Evolutionary conservation across 2,797 vertebrate species (phyloP).

Genomic region (Heteromormyrus szaboi): DNA sequence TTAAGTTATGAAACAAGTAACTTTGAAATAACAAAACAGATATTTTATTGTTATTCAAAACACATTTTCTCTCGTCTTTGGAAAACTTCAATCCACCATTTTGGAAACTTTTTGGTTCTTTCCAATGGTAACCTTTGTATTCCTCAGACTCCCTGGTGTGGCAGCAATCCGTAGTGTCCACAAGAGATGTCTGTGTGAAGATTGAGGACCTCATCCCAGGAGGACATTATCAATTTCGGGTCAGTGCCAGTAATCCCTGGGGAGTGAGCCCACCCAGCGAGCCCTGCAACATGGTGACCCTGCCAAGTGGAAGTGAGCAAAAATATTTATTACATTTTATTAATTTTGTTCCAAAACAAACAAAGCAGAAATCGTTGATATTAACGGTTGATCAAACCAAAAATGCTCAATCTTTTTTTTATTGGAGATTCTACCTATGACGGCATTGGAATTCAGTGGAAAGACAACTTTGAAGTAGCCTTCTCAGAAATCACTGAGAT

Average conservation of each 20-base stretch:
- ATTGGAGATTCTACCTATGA: slow-evolving; percentile 67
- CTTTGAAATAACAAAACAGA: background rate
- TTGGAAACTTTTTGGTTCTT: background rate
- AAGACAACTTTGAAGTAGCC: slow-evolving; percentile 85
- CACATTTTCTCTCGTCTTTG: background rate
- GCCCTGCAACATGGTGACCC: slow-evolving; percentile 82
- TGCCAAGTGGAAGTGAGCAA: slow-evolving; percentile 77
- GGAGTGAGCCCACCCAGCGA: slow-evolving; percentile 87
- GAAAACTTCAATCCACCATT: background rate
- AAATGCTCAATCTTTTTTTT: slow-evolving; percentile 18
- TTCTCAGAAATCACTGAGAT: slow-evolving; percentile 89
- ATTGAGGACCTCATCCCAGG: slow-evolving; percentile 86
- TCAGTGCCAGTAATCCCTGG: slow-evolving; percentile 94
- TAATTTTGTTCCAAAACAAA: background rate
- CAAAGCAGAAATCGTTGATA: background rate
- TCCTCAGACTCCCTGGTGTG: slow-evolving; percentile 80
- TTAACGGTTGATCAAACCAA: background rate
- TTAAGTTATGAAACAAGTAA: background rate
- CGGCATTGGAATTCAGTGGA: slow-evolving; percentile 87
- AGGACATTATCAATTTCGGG: slow-evolving; percentile 91
- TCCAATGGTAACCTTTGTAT: background rate
- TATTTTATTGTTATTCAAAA: background rate
- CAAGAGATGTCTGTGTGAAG: slow-evolving; percentile 86
- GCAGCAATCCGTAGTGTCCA: slow-evolving; percentile 85
- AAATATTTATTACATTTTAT: background rate